phyloP scores from a whole-genome alignment of 2,888 invertebrate species.

The Theretra japonica region DNA sequence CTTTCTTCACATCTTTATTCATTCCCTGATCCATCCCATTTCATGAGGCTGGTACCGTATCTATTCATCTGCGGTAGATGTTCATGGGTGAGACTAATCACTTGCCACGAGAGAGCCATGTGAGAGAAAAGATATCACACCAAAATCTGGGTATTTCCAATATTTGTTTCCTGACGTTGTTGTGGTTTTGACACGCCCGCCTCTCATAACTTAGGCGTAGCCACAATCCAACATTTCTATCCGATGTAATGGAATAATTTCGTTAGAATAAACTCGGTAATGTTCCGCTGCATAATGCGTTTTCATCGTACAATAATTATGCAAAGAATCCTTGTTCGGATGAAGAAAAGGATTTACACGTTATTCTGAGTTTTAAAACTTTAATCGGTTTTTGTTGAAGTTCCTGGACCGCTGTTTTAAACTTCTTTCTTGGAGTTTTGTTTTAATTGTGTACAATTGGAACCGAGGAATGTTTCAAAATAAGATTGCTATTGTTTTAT shows the following conservation, averaged over 20 bases:
- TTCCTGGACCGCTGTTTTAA: neutral
- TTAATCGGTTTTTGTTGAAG: neutral
- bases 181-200: neutral
- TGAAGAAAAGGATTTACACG: neutral
- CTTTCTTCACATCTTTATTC: neutral
- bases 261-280: conserved; percentile 45
- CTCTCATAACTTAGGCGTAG: conserved; percentile 17
- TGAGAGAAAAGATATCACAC: no score
- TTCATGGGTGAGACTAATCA: neutral
- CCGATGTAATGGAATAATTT: conserved; percentile 49
- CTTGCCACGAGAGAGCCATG: no score
- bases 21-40: neutral
- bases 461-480: neutral
- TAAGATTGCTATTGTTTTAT: neutral
- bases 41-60: neutral
- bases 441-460: neutral
- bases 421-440: neutral
- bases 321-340: neutral
- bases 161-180: no score
- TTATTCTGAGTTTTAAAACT: conserved; percentile 1
- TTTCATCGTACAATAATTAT: conserved; percentile 6
- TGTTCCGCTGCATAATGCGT: conserved; percentile 36
- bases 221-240: conserved; percentile 36
- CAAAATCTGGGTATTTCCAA: no score
- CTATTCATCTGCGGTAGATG: neutral